Percentiles rank a stretch among this genome's conserved stretches.
These are phyloP conservation scores for Sparus aurata DNA, from an alignment of 2,797 vertebrate species.

Conservation along the genomic window DNA sequence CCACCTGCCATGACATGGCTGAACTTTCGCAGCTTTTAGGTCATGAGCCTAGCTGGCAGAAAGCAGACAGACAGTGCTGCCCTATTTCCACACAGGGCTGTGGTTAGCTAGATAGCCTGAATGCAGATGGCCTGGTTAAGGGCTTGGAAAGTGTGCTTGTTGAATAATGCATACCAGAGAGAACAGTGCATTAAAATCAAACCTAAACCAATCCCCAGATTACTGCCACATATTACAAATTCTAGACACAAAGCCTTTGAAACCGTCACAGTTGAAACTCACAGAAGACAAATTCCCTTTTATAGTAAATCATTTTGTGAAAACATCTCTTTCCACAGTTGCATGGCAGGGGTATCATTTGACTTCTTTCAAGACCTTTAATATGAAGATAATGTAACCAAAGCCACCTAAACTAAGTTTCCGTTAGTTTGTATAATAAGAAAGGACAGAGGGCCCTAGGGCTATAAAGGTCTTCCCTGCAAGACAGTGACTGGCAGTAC, in stretches of 20 bases:
- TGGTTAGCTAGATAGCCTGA: slow-evolving; percentile 59
- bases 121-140: slow-evolving; percentile 70
- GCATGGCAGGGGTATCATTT: not conserved
- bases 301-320: not conserved
- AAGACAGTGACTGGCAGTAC: slow-evolving; percentile 42
- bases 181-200: slow-evolving; percentile 47
- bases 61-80: slow-evolving; percentile 48
- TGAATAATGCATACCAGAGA: slow-evolving; percentile 68
- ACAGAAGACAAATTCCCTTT: not conserved
- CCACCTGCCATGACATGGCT: slow-evolving; percentile 44
- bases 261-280: slow-evolving; percentile 17
- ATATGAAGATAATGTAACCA: slow-evolving; percentile 28
- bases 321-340: not conserved
- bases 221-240: slow-evolving; percentile 25
- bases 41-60: slow-evolving; percentile 34
- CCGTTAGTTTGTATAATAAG: slow-evolving; percentile 18
- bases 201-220: slow-evolving; percentile 33
- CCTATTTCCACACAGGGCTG: slow-evolving; percentile 61
- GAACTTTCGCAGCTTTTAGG: slow-evolving; percentile 49
- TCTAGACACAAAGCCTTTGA: slow-evolving; percentile 18
- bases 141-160: slow-evolving; percentile 50
- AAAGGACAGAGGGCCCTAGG: not conserved
- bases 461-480: slow-evolving; percentile 1
- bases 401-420: slow-evolving; percentile 11
- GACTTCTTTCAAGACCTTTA: not conserved